Conservation (phyloP, 2,888 invertebrate species). For the Ormyrus pomaceus region DNA sequence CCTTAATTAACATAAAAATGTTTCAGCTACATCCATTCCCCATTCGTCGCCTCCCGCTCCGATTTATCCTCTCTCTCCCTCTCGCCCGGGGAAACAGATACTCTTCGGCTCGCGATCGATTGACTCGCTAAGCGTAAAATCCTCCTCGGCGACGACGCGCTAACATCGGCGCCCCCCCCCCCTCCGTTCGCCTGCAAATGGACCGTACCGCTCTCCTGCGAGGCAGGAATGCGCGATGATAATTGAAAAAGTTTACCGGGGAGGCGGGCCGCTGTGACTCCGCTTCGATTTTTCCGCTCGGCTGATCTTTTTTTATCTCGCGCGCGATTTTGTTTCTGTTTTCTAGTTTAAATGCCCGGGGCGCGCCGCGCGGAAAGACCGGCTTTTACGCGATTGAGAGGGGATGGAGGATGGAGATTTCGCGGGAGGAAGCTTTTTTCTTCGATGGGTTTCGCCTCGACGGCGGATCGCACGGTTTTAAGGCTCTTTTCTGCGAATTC, state of each 20-base stretch:
- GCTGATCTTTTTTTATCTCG: slow-evolving; percentile 21
- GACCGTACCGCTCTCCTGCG: slow-evolving; percentile 27
- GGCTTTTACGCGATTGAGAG: too few relatives aligned
- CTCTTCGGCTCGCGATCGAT: slow-evolving; percentile 47
- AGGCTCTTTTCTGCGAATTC: too few relatives aligned
- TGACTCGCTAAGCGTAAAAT: slow-evolving; percentile 44
- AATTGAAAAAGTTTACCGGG: slow-evolving; percentile 61
- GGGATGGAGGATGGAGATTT: too few relatives aligned
- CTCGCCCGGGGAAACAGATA: slow-evolving; percentile 28
- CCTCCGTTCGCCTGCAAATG: slow-evolving; percentile 27
- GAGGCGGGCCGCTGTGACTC: slow-evolving; percentile 32
- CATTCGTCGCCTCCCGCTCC: not conserved
- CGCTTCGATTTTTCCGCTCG: slow-evolving; percentile 51
- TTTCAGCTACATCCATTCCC: slow-evolving; percentile 24
- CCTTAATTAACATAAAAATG: slow-evolving; percentile 47
- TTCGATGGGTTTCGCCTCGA: too few relatives aligned
- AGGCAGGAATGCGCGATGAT: slow-evolving; percentile 55
- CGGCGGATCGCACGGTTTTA: too few relatives aligned
- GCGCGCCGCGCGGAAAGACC: not conserved
- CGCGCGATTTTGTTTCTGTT: slow-evolving; percentile 23
- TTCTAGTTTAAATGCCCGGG: slow-evolving; percentile 29
- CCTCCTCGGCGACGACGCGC: slow-evolving; percentile 1
- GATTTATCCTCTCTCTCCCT: not conserved
- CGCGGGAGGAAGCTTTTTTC: too few relatives aligned
- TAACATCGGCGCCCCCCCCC: not conserved